Base-by-base conservation (phyloP, 2,888 invertebrate species). In the Ichneumon xanthorius region DNA sequence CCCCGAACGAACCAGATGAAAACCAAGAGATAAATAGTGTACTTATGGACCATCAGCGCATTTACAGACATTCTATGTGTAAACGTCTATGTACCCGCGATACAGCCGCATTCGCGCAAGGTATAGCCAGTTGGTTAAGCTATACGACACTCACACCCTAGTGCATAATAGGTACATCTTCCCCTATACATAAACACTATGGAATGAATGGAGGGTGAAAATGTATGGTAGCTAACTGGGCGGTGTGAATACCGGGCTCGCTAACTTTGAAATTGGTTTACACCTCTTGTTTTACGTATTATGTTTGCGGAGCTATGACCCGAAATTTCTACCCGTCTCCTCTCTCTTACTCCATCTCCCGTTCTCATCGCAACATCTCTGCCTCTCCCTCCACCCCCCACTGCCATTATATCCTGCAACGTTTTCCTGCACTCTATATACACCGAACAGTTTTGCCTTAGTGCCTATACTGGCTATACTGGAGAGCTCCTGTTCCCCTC, bases 261-360 rank as follows among this genome's bases (percentile, higher is more conserved):
- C 80, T 85, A 88, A 88, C 87, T 87, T 88, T 86, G 86, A 87
- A 88, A 88, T 88, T 87, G 88, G 85, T 86, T 88, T 86, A 86
- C 88, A 77, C 84, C 87, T 86, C 85, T 88, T 87, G 87, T 88
- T 88, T 86, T 85, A 88, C 86, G 86, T 87, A 87, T 88, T 88
- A 85, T 85, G 85, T 86, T 88, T 86, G 86, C 84, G 22, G 83
- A 86, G 86, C 86, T 88, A 86, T 85, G 86, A 87, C 86, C 88
- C 87, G 82, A 87, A 88, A 88, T 84, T 87, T 84, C 86, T 78
- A 55, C 65, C 68, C 68, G 61, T 58, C 65, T 71, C 45, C 79
- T 63, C 50, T 50, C 63, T 73, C 71, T 50, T 63, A 45, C n/a
- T 72, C 55, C 50, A 11, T 72, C 67, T 61, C 37, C 75, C 80